phyloP scores from a whole-genome alignment of 2,888 invertebrate species.

The Micropterix aruncella region DNA sequence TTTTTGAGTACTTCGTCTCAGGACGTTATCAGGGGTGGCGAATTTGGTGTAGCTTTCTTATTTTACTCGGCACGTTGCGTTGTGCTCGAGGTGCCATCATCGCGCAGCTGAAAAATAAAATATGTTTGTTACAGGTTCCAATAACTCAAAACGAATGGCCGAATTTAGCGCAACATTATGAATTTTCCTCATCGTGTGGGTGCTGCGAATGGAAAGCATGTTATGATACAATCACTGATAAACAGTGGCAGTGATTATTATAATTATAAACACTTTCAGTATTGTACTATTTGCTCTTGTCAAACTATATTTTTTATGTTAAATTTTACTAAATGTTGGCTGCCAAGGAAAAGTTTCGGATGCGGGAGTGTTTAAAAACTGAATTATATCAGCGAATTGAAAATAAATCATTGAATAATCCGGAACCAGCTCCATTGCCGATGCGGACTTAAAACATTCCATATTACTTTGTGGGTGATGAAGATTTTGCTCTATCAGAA shows the following conservation, averaged over 20 bases:
- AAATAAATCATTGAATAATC: background rate
- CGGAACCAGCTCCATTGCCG: background rate
- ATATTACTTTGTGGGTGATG: background rate
- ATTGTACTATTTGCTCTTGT: background rate
- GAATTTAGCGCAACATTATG: too few species aligned
- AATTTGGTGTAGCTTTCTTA: too few species aligned
- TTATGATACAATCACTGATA: background rate
- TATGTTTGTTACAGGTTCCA: too few species aligned
- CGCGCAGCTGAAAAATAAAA: too few species aligned
- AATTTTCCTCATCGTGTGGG: background rate
- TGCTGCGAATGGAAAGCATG: slow-evolving; percentile 1
- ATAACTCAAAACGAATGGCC: too few species aligned
- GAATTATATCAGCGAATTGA: background rate
- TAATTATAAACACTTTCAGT: background rate
- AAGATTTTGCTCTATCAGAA: background rate
- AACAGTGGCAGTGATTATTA: background rate
- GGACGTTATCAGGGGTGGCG: too few species aligned
- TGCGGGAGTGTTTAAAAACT: background rate
- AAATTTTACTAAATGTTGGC: too few species aligned
- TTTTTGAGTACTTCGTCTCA: too few species aligned
- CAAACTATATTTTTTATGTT: too few species aligned
- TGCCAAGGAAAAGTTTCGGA: background rate
- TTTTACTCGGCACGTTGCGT: too few species aligned
- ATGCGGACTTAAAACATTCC: background rate
- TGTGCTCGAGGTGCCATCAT: too few species aligned